Conservation (phyloP, 2,113 vertebrate genomes). For the Halichoerus grypus region DNA sequence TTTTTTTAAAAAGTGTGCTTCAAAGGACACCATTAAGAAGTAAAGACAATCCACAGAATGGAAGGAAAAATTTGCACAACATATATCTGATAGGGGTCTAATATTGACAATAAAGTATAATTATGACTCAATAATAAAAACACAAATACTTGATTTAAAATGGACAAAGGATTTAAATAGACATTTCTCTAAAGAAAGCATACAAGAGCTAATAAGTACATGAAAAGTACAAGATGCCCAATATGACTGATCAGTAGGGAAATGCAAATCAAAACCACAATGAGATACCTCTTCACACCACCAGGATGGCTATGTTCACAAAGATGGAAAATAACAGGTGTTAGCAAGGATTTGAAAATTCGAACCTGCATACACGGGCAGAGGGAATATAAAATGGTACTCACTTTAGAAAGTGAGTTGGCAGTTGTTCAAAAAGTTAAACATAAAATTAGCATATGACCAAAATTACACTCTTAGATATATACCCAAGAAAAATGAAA, state of each 20-base stretch:
- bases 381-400: background rate
- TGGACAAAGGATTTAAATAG: background rate
- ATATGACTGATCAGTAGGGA: background rate
- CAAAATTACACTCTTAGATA: background rate
- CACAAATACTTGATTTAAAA: background rate
- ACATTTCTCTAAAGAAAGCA: background rate
- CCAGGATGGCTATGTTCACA: background rate
- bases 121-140: background rate
- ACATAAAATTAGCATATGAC: background rate
- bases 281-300: background rate
- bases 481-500: constrained; percentile 4
- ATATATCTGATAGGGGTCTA: background rate
- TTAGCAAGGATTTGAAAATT: background rate
- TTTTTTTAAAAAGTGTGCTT: background rate
- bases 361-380: background rate
- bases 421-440: constrained; percentile 25
- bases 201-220: background rate
- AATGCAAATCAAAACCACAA: constrained; percentile 24
- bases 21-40: background rate
- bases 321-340: background rate
- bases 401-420: background rate
- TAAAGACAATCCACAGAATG: background rate
- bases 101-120: background rate
- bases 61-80: background rate
- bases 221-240: background rate